Conservation (phyloP, 2,113 vertebrate species). For the Rhadina sibilatrix region DNA sequence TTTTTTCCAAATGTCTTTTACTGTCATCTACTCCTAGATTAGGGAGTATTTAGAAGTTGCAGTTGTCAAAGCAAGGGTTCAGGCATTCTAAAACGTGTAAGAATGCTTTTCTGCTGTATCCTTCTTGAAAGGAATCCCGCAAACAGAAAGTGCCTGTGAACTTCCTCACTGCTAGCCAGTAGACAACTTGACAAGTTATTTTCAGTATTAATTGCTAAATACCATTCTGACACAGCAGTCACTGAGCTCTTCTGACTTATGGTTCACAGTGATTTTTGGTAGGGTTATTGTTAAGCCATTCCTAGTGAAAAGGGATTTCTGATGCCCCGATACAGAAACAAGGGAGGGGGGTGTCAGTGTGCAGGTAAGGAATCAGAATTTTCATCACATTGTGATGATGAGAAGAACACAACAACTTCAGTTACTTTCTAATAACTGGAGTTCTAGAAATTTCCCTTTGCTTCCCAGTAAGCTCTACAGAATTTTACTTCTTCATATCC, state of each 20-base stretch:
- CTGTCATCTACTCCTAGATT: not conserved
- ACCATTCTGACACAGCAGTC: not conserved
- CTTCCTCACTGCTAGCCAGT: not conserved
- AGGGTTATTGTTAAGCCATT: not conserved
- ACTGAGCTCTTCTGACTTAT: not conserved
- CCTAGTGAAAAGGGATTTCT: not conserved
- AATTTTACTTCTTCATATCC: not conserved
- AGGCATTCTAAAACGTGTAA: not conserved
- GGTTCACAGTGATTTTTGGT: not conserved
- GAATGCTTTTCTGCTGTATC: not conserved
- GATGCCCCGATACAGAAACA: not conserved
- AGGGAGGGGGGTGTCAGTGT: accelerated
- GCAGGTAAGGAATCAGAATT: not conserved
- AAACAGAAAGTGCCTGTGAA: not conserved
- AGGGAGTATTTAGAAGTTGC: not conserved
- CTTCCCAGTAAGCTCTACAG: not conserved
- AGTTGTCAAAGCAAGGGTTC: not conserved
- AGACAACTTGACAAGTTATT: not conserved
- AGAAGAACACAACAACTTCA: not conserved
- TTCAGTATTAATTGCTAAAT: not conserved
- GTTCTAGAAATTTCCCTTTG: not conserved
- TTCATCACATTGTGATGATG: not conserved
- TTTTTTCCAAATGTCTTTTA: not conserved
- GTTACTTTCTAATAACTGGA: not conserved
- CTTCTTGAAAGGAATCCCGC: not conserved